Base-by-base conservation (phyloP, 2,888 invertebrate species). In the Chymomyza caudatula region DNA sequence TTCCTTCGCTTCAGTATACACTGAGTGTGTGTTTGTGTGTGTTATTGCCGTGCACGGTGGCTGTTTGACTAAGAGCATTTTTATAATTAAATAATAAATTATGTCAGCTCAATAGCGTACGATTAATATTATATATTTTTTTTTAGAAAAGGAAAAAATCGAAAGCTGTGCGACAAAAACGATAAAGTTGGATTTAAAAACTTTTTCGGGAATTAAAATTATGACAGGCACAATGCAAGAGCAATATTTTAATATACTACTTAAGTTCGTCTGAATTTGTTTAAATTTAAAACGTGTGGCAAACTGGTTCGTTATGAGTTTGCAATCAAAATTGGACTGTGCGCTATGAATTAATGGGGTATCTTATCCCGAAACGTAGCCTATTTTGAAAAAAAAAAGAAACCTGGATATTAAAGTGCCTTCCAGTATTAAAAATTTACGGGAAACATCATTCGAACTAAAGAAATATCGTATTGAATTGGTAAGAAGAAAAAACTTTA, bases 1-100 rank as follows among this genome's bases (percentile, higher is more conserved):
- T 15, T 44, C 23, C 44, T 44, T 37, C 11, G 29, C 11, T 37
- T 37, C 4, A 22, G n/a, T 44, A 15, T 57, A 13, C 22, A 3
- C 11, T 47, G 63, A 62, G 68, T 63, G 47, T 65, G 67, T 47
- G 4, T 25, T 4, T 25, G 25, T 20, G 63, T 17, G n/a, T 54
- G 52, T 29, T 25, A 37, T 23, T 55, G 54, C 44, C 44, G 29
- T n/a, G 61, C 42, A 37, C 42, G 42, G 43, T 64, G 58, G 6
- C 37, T 20, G 13, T 15, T 17, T 17, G 42, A 47, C 47, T 20
- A 20, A 37, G 56, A 51, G 51, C 44, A n/a, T 74, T 72, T 81
- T 75, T 74, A 67, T 78, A 84, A 79, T 79, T 79, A 79, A 79
- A 79, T 76, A 85, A 81, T 79, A 79, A 79, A 79, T 79, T 76